Evolutionary conservation across 2,888 invertebrate species (phyloP), one percentile per base, ranked within the genome.

Genomic region (Brachynemurus nebulosus): DNA sequence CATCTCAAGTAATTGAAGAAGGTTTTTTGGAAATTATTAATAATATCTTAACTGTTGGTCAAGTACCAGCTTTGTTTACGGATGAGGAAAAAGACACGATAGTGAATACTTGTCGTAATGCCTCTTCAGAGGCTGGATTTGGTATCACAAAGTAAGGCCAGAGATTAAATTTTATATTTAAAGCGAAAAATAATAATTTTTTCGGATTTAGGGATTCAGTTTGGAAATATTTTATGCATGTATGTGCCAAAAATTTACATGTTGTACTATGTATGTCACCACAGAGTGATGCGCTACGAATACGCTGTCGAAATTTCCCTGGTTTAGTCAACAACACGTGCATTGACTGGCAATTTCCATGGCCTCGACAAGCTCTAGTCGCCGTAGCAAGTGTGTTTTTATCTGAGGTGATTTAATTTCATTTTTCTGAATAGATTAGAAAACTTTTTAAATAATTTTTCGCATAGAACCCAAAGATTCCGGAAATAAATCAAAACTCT

Each of bases 271-370:
- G 86, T 1, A 91, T 93, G 91, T 89, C 88, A 4, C 89, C 91
- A 0, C 74, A 86, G 2, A 84, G 89, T 0, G 90, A 91, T 46
- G 71, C 77, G 4, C 66, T 93, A 12, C 74, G 90, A 39, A 86
- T 80, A 54, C 72, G 86, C 14, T 92, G 92, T 57, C 74, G 91
- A 51, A 90, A 80, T 65, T 93, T 92, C 64, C 93, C 93, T 0
- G 91, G 91, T 1, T 68, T 93, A 38, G 89, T 93, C 30, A 92
- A 90, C 59, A 89, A 88, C 58, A 86, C 90, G 0, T 86, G 84
- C 30, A 90, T 93, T 50, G 90, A 93, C 62, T 93, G 92, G 92
- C 79, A 91, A 59, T 90, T 86, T 63, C 82, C 91, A 0, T 93
- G 93, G 93, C 91, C 93, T 0, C 74, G 81, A 51, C 88, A 92